Evolutionary conservation across 2,888 invertebrate species (phyloP), one percentile per base, ranked within the genome.

Genomic region (Ennomos fuscantarius): DNA sequence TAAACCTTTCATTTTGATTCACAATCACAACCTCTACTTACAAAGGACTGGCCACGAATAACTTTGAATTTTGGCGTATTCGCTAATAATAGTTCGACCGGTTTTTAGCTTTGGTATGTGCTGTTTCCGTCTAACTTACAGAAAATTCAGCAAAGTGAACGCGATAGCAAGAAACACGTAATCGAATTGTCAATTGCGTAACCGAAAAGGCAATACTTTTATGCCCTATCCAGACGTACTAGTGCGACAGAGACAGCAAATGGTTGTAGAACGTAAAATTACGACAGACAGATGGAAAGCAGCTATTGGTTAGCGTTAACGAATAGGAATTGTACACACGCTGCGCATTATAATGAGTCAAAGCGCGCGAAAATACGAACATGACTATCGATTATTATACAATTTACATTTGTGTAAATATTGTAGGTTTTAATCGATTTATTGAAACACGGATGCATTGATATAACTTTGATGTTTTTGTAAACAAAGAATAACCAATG

Each of bases 271-370:
- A 81, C 81, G 78, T 82, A 72, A 78, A 75, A 79, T 81, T 87
- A 89, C 87, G 81, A 74, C 84, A 93, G 94, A 94, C 95, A 95
- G 95, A 95, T 96, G 95, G 95, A 95, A 93, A 74, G 74, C 75
- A 85, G 55, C 80, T 69, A 95, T 95, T 95, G 95, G 95, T 76
- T 67, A 57, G 68, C 56, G 64, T 70, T 74, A 74, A 76, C 94
- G 83, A 94, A 94, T 93, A 76, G 73, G 68, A 80, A 79, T 74
- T 63, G 82, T 86, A 90, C 92, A 92, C 91, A 92, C 24, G 24
- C 88, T 82, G 66, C 73, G 76, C 61, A 65, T 76, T 64, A 62
- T 68, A 75, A 70, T 70, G 68, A 78, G 54, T 65, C 15, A 57
- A 11, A 42, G 31, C 44, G 81, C 85, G 87, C 75, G 73, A 83